Evolutionary conservation across 1,140 invertebrate genomes (phyloP).

Genomic region (Phymorhynchus buccinoides): DNA sequence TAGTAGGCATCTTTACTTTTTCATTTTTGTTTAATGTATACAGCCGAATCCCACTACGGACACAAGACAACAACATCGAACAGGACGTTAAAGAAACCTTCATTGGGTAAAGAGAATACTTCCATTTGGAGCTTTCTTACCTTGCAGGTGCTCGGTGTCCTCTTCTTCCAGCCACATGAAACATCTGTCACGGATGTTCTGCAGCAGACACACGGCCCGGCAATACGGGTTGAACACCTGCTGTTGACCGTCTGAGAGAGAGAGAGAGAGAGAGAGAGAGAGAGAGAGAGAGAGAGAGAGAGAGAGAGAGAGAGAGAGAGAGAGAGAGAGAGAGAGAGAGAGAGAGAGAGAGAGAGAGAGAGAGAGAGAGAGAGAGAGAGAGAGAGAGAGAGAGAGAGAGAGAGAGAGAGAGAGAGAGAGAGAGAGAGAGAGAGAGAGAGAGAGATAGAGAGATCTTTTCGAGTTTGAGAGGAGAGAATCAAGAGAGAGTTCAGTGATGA

Average conservation of each 20-base stretch:
- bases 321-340: no score
- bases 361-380: no score
- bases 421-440: no score
- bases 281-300: background rate
- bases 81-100: background rate
- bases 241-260: conserved; percentile 44
- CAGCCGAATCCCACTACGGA: background rate
- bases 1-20: background rate
- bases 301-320: no score
- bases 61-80: no score
- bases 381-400: no score
- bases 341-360: no score
- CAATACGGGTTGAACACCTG: conserved; percentile 55
- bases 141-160: background rate
- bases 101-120: background rate
- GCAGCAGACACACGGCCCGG: conserved; percentile 42
- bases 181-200: conserved; percentile 49
- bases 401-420: no score
- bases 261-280: background rate
- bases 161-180: conserved; percentile 13
- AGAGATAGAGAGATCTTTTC: no score
- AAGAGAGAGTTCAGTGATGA: no score
- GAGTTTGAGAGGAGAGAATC: no score
- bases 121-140: background rate
- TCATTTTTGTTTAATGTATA: conserved; percentile 26